Evolutionary conservation across 2,888 invertebrate species (phyloP).

Genomic region (Apamea crenata): DNA sequence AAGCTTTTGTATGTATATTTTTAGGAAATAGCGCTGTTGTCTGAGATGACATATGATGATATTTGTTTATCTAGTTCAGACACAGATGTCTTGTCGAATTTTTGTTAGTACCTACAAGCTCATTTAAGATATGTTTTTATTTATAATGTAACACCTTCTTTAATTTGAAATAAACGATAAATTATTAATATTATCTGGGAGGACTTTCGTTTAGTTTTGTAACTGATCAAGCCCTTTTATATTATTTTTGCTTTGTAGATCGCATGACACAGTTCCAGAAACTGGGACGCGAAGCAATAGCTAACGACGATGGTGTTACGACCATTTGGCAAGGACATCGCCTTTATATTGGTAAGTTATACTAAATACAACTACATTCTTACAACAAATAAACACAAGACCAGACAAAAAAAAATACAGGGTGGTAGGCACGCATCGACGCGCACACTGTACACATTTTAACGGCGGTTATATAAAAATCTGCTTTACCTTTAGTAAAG

Average conservation of each 20-base stretch:
- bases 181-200: not conserved
- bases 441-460: no score
- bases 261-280: constrained; percentile 68
- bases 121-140: no score
- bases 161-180: no score
- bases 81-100: not conserved
- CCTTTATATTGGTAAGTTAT: constrained; percentile 51
- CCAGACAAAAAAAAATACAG: not conserved
- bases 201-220: not conserved
- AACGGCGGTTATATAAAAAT: no score
- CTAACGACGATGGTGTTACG: constrained; percentile 65
- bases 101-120: no score
- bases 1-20: not conserved
- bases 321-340: constrained; percentile 60
- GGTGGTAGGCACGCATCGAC: no score
- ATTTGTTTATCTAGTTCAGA: not conserved
- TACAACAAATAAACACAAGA: not conserved
- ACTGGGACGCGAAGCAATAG: constrained; percentile 67
- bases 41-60: not conserved
- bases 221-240: not conserved
- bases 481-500: no score
- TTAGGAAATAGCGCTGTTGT: not conserved
- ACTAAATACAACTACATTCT: not conserved
- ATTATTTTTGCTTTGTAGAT: constrained; percentile 48
- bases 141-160: no score